These are phyloP conservation scores for Synchiropus splendidus DNA, from an alignment of 2,113 vertebrate species.

Conservation along the genomic window DNA sequence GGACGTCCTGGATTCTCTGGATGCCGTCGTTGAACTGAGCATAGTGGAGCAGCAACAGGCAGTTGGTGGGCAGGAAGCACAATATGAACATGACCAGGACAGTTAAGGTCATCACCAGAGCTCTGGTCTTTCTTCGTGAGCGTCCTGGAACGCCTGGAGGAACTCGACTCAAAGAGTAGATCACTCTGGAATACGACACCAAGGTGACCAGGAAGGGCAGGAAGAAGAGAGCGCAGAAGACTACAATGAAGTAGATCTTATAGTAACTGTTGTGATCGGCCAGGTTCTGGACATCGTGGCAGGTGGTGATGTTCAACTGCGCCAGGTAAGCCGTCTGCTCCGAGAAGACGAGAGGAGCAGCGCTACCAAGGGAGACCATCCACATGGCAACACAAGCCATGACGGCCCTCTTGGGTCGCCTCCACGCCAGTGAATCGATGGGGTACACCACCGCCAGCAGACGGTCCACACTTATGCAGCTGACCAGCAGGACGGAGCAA, in stretches of 20 bases:
- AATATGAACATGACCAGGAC: constrained; percentile 82
- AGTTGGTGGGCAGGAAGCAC: constrained; percentile 86
- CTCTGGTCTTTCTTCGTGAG: constrained; percentile 67
- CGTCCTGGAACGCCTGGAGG: constrained; percentile 32
- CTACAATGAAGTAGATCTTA: constrained; percentile 73
- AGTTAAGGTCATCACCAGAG: constrained; percentile 69
- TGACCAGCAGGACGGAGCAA: constrained; percentile 83
- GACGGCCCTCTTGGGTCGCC: constrained; percentile 57
- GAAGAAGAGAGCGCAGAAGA: constrained; percentile 77
- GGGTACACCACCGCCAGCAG: constrained; percentile 88
- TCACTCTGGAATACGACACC: constrained; percentile 73
- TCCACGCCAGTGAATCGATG: constrained; percentile 80
- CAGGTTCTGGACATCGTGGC: constrained; percentile 54
- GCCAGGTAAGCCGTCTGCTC: constrained; percentile 69
- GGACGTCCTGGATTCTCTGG: fast-evolving
- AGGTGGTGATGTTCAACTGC: constrained; percentile 77
- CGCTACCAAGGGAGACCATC: constrained; percentile 68
- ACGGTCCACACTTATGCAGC: constrained; percentile 83
- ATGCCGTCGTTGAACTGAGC: constrained; percentile 38
- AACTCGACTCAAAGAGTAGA: constrained; percentile 56
- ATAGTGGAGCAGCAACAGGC: constrained; percentile 78
- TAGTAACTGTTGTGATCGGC: constrained; percentile 50
- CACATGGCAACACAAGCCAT: constrained; percentile 72
- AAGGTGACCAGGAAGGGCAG: constrained; percentile 74
- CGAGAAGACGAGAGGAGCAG: constrained; percentile 73